Base-by-base conservation (phyloP, 1,140 invertebrate genomes). In the Oryzaephilus surinamensis region DNA sequence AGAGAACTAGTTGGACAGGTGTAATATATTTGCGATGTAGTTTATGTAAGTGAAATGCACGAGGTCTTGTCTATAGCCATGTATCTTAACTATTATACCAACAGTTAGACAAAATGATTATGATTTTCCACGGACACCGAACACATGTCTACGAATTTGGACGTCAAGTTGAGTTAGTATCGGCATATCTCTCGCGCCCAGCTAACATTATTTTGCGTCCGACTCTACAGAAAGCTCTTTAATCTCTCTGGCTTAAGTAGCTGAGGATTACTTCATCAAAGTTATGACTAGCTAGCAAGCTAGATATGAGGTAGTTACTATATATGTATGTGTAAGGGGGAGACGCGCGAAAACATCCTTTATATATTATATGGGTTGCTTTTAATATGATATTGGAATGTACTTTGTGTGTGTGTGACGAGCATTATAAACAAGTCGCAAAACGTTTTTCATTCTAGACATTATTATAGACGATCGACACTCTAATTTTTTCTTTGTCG, bases 81-180 rank as follows among this genome's bases (percentile, higher is more conserved):
- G 50, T 49, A 53, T 55, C 55, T 55, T 55, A 27, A 29, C 21
- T 37, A 23, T 12, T 20, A 41, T 36, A 41, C 46, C 43, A 48
- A n/a, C n/a, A n/a, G n/a, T n/a, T n/a, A n/a, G n/a, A n/a, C n/a
- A n/a, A n/a, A n/a, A 24, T 24, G 23, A 24, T 57, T 57, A 55
- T 57, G 54, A 52, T 50, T 50, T 43, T 24, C 31, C 32, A 45
- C 51, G 38, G 45, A 54, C 52, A 47, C 40, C 52, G 39, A 59
- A 61, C 59, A 61, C 57, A 58, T 61, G 59, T 61, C 56, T 52
- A 45, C 40, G 57, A 60, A 59, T 61, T 58, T 57, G 52, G 40
- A 35, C 57, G 59, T 60, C 59, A 56, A 42, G 32, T 52, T 57
- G 59, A 58, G 59, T 61, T 61, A 60, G 48, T 61, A 60, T 60